Evolutionary conservation across 37 sponge, comb jelly and placozoan genomes (phyloP), one percentile per base, ranked within the genome.

Genomic region (Sycon ciliatum): DNA sequence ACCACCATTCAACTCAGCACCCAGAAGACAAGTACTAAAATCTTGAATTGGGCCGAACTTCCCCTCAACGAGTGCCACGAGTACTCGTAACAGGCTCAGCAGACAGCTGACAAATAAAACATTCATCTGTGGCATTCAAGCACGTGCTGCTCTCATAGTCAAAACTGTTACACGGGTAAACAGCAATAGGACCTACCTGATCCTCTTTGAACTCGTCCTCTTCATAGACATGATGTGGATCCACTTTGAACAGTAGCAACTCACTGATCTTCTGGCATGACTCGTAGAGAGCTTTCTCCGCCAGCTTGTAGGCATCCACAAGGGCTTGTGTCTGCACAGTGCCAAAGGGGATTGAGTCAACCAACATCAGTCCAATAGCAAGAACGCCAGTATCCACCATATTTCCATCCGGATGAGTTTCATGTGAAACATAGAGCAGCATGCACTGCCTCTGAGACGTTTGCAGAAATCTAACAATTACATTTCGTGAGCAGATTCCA

Each of bases 201-300:
- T 97, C 93, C 35, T 37, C 58, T 42, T 81, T 72, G 66, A 91
- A 97, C 73, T 85, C 92, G 9, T 88, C 79, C 34, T 79, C 79
- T 38, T 96, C 88, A 67, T 85, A 88, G 26, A 96, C 80, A 22
- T 84, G 76, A 78, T 85, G 85, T n/a, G 82, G 83, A 24, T 89
- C 90, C 26, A 89, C 72, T 36, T 52, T 76, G 54, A 94, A 82
- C 70, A 94, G 78, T 31, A 89, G 74, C 77, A 86, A 72, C 74
- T 83, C 89, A 58, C 87, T 86, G 56, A 94, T 94, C 62, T 64
- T 32, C 34, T 80, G 79, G 75, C 95, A 94, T 37, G 69, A 75
- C n/a, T 72, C 62, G 7, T 81, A 82, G 58, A 94, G 83, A 38
- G 35, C 32, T 2, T 81, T 62, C 60, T 94, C 89, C 46, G 89